These are phyloP conservation scores for Myiozetetes cayanensis DNA, from an alignment of 2,113 vertebrate genomes.

Conservation along the genomic window DNA sequence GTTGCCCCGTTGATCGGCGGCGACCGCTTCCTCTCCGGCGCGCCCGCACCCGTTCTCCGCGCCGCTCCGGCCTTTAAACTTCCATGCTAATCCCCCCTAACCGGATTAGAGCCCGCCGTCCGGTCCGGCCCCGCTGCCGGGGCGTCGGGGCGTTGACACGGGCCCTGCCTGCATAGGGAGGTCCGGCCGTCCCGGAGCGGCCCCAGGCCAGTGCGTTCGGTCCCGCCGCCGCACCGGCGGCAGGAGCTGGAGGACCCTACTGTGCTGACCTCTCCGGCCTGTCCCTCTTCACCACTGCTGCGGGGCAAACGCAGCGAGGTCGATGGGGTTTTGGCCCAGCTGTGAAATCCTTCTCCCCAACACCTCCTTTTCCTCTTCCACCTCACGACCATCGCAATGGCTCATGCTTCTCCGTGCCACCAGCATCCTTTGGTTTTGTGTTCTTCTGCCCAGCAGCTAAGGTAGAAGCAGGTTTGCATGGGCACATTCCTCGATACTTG, in stretches of 20 bases:
- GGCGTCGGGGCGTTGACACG: neutral
- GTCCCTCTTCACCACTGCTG: neutral
- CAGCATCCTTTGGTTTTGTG: too few species aligned
- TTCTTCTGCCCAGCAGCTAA: neutral
- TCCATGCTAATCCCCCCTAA: constrained; percentile 82
- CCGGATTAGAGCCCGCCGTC: constrained; percentile 77
- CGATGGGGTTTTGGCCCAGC: neutral
- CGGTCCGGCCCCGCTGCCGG: neutral
- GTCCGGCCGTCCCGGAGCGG: neutral
- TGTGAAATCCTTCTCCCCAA: neutral
- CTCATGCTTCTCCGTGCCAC: neutral
- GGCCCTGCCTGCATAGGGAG: neutral
- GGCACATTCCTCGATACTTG: neutral
- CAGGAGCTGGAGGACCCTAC: neutral
- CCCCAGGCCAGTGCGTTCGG: neutral
- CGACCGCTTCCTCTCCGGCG: neutral
- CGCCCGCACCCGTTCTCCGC: neutral
- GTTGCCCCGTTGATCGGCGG: neutral
- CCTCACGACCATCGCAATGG: accelerated
- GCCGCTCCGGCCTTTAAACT: constrained; percentile 84
- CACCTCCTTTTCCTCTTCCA: neutral
- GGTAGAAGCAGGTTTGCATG: neutral
- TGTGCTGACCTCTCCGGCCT: neutral
- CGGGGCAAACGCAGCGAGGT: neutral
- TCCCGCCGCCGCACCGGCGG: too few species aligned